A percentile compares a stretch with the other conserved stretches of the same genome.
phyloP scores from a whole-genome alignment of 2,888 invertebrate genomes.

The Noctua fimbriata region DNA sequence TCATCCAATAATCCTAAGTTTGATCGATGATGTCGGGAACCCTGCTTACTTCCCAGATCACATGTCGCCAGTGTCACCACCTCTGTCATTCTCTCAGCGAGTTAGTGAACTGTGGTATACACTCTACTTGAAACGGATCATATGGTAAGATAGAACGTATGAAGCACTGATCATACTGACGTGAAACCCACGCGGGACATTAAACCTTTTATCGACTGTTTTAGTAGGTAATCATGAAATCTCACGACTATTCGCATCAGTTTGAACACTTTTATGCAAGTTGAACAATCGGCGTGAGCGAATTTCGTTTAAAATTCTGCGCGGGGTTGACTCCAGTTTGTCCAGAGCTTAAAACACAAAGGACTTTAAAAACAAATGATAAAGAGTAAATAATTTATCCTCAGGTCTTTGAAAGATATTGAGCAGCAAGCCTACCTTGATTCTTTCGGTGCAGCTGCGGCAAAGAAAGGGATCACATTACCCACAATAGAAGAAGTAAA shows the following conservation, averaged over 20 bases:
- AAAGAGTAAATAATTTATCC: background rate
- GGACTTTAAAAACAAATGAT: background rate
- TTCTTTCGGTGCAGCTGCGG: conserved; percentile 59
- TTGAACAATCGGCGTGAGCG: background rate
- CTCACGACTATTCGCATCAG: background rate
- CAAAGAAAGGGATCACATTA: conserved; percentile 66
- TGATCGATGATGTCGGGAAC: conserved; percentile 75
- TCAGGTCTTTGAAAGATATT: conserved; percentile 43
- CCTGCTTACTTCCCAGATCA: conserved; percentile 76
- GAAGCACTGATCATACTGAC: background rate
- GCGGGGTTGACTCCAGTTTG: background rate
- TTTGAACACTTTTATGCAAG: background rate
- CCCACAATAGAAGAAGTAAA: conserved; percentile 71
- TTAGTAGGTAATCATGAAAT: background rate
- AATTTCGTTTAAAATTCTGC: background rate
- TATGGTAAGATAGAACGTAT: conserved; percentile 44
- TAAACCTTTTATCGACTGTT: background rate
- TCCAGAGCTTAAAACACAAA: background rate
- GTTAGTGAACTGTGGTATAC: conserved; percentile 63
- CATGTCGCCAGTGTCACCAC: conserved; percentile 59
- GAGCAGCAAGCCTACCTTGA: conserved; percentile 52
- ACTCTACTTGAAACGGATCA: conserved; percentile 30
- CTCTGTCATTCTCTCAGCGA: conserved; percentile 70
- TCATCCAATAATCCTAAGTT: conserved; percentile 66
- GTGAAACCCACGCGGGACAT: background rate